A percentile compares a stretch with the other conserved stretches of the same genome.
Evolutionary conservation across 2,797 vertebrate species (phyloP).

Genomic region (Melopsittacus undulatus): DNA sequence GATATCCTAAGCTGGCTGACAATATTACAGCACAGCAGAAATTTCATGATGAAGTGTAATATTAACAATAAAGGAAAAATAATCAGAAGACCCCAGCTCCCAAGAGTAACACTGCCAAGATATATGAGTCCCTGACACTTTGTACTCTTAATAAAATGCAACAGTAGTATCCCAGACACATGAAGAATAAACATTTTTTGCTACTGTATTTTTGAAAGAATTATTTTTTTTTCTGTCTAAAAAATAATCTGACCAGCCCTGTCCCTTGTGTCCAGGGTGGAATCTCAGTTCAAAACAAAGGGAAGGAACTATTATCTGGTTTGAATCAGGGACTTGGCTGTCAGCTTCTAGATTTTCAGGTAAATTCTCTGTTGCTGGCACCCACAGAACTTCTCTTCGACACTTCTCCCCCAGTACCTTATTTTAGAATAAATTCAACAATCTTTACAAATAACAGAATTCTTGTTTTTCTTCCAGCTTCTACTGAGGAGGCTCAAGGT

Average conservation of each 20-base stretch:
- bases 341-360: neutral
- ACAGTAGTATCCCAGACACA: neutral
- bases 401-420: neutral
- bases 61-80: neutral
- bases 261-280: neutral
- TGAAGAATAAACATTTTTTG: neutral
- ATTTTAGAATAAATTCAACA: neutral
- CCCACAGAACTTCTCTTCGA: neutral
- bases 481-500: neutral
- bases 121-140: neutral
- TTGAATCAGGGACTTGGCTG: neutral
- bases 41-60: neutral
- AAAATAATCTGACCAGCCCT: neutral
- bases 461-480: neutral
- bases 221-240: neutral
- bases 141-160: conserved; percentile 2
- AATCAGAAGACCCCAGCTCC: neutral
- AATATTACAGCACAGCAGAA: neutral
- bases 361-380: neutral
- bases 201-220: neutral
- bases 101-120: neutral
- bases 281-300: neutral
- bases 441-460: neutral
- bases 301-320: rapidly evolving
- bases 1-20: neutral